Conservation (phyloP, 2,113 vertebrate species). For the human (Homo sapiens) region DNA sequence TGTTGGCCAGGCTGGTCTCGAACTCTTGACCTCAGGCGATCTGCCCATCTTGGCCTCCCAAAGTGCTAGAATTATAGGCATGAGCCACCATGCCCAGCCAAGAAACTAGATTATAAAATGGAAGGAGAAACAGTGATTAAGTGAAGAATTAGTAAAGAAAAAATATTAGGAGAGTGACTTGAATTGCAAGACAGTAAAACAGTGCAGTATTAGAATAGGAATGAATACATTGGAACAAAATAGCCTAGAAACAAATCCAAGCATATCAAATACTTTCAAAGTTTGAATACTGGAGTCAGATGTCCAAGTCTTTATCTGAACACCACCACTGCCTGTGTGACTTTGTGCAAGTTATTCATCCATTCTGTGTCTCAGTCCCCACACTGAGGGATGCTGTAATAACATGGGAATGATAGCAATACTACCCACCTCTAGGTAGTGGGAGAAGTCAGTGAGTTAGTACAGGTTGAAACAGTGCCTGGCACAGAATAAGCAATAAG, state of each 20-base stretch:
- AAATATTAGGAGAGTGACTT: not conserved
- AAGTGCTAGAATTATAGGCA: too few species aligned
- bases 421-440: not conserved
- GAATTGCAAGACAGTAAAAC: not conserved
- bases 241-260: not conserved
- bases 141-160: not conserved
- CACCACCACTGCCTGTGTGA: not conserved
- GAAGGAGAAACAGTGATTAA: not conserved
- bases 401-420: not conserved
- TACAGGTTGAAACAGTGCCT: not conserved
- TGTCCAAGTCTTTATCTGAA: not conserved
- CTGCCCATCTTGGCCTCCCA: too few species aligned
- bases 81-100: too few species aligned
- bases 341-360: not conserved
- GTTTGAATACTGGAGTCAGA: not conserved
- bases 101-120: not conserved
- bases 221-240: not conserved
- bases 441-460: not conserved
- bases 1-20: too few species aligned
- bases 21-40: too few species aligned
- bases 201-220: not conserved
- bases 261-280: not conserved
- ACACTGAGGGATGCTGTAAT: not conserved
- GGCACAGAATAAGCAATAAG: not conserved
- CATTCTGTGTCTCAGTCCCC: not conserved